Conservation (phyloP, 2,113 vertebrate genomes). For the Barbus barbus region DNA sequence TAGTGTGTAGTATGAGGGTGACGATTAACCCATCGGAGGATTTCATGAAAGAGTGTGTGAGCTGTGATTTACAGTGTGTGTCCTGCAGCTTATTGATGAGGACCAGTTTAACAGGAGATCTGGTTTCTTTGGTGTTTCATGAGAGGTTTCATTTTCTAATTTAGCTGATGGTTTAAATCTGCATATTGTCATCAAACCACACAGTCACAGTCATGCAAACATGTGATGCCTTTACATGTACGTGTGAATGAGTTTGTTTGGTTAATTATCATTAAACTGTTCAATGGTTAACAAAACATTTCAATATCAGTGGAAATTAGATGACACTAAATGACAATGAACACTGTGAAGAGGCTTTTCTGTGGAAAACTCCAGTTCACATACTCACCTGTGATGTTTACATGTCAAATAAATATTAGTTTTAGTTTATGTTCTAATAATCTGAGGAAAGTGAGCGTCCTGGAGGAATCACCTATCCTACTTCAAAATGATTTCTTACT, state of each 20-base stretch:
- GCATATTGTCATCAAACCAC: neutral
- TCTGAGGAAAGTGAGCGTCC: too few species aligned
- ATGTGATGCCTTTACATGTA: conserved; percentile 16
- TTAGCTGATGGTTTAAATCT: neutral
- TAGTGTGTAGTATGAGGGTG: neutral
- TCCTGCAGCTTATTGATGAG: neutral
- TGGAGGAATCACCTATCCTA: neutral
- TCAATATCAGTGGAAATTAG: too few species aligned
- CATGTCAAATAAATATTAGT: neutral
- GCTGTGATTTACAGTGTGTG: neutral
- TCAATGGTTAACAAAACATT: neutral
- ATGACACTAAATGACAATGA: too few species aligned
- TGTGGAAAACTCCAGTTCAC: neutral
- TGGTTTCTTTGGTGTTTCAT: too few species aligned
- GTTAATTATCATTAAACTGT: neutral
- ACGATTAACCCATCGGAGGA: neutral
- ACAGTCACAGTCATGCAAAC: conserved; percentile 35
- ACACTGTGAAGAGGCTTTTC: neutral
- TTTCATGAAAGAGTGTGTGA: neutral
- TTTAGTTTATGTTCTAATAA: neutral
- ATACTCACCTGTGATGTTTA: conserved; percentile 31
- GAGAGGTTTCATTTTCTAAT: neutral
- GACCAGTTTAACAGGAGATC: neutral
- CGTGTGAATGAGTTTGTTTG: neutral
- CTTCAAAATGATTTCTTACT: neutral